phyloP scores from a whole-genome alignment of 2,113 vertebrate species.

The Sander lucioperca region DNA sequence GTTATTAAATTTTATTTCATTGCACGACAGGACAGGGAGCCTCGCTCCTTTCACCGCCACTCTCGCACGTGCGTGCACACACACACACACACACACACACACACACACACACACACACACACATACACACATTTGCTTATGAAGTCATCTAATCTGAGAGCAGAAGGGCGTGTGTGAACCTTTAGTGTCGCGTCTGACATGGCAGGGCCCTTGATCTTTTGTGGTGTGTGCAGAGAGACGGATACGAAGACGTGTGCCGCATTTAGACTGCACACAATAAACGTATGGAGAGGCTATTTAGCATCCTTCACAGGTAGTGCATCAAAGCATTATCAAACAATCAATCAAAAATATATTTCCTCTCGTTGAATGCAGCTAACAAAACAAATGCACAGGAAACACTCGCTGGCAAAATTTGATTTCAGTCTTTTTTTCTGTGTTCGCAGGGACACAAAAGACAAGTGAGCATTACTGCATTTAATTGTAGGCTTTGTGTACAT shows the following conservation, averaged over 20 bases:
- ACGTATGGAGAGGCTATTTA: slow-evolving; percentile 20
- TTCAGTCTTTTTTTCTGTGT: background rate
- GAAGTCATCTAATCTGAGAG: slow-evolving; percentile 90
- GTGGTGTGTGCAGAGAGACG: slow-evolving; percentile 20
- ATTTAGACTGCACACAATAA: background rate
- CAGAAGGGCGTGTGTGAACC: slow-evolving; percentile 82
- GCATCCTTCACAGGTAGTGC: slow-evolving; percentile 39
- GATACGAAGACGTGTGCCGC: slow-evolving; percentile 19
- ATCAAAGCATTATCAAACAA: background rate
- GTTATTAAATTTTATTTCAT: slow-evolving; percentile 99
- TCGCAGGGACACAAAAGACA: too few relatives aligned
- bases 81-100: slow-evolving; percentile 38
- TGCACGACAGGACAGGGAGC: slow-evolving; percentile 73
- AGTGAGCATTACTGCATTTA: background rate
- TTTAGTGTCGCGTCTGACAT: slow-evolving; percentile 83
- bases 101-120: slow-evolving; percentile 41
- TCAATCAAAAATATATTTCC: slow-evolving; percentile 3
- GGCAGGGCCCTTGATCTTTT: slow-evolving; percentile 63
- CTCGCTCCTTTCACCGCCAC: slow-evolving; percentile 80
- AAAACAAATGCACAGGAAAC: background rate
- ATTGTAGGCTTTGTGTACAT: background rate
- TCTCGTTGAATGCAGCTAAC: slow-evolving; percentile 5
- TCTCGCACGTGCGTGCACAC: background rate
- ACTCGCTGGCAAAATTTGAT: background rate
- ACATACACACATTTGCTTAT: slow-evolving; percentile 87